Base-by-base conservation (phyloP, 2,797 vertebrate genomes). In the Lutjanus argentimaculatus region DNA sequence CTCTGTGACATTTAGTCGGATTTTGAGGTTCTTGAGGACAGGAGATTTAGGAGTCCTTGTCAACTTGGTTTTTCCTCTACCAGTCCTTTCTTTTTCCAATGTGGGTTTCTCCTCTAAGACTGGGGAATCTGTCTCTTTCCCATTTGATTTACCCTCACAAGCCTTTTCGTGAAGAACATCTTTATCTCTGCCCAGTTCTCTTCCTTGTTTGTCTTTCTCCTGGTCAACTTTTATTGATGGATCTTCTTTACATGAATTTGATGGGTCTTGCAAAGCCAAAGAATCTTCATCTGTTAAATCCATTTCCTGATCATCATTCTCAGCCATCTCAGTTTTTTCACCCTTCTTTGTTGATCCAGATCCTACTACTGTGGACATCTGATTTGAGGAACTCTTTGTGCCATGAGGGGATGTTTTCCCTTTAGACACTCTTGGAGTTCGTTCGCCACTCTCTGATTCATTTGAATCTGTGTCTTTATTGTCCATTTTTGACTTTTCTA, bases 321-420 rank as follows among this genome's bases (percentile, higher is more conserved):
- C 97, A 62, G 77, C 61, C 0, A 70, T 66, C 36, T 98, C 97
- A 0, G 72, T 91, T 91, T 95, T 98, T 10, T 97, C 97, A 16
- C 93, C 97, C 79, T 97, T 99, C 51, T 93, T 96, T 52, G 93
- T 92, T 0, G 95, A 93, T 42, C 90, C 91, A 86, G 86, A 92
- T 6, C 89, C 72, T 53, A 91, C 55, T 15, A 92, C 83, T 51
- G 90, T 73, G 2, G 93, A 85, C 52, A 85, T 78, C 65, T 95
- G 96, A 93, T 90, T 84, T 6, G 90, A 89, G 7, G 82, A 80
- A 40, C 89, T 45, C 78, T 99, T 99, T 70, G 96, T 95, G 48
- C 94, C 88, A 9, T 96, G 89, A 0, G 97, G 97, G 45, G 97
- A 97, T 42, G 96, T 92, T 96, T 97, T 98, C 0, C 97, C 98